phyloP scores from a whole-genome alignment of 2,888 invertebrate species.

The Agriotes lineatus region DNA sequence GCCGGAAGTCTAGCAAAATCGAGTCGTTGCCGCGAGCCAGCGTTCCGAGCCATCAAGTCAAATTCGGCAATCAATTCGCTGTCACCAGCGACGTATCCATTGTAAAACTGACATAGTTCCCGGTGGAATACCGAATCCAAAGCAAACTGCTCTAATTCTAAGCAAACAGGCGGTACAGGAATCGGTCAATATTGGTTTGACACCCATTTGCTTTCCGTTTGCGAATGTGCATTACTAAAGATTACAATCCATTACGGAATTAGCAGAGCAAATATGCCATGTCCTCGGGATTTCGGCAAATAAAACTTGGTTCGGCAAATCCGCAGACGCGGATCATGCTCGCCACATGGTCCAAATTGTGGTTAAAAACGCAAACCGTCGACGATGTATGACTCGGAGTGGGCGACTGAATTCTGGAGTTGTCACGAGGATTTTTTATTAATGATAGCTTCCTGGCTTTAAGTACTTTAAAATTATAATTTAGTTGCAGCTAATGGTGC shows the following conservation, averaged over 20 bases:
- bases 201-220: slow-evolving; percentile 36
- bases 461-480: too few species aligned
- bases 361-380: too few species aligned
- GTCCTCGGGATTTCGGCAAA: slow-evolving; percentile 1
- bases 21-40: background rate
- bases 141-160: slow-evolving; percentile 37
- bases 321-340: too few species aligned
- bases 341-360: too few species aligned
- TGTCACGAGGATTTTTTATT: too few species aligned
- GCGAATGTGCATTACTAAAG: slow-evolving; percentile 30
- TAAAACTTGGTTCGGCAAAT: too few species aligned
- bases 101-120: slow-evolving; percentile 27
- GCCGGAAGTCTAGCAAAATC: background rate
- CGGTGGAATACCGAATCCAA: slow-evolving; percentile 24
- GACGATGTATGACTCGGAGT: too few species aligned
- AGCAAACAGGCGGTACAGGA: slow-evolving; percentile 29
- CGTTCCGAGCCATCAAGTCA: slow-evolving; percentile 1
- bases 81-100: slow-evolving; percentile 2
- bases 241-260: slow-evolving; percentile 18
- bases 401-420: too few species aligned
- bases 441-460: too few species aligned
- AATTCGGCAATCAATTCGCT: slow-evolving; percentile 7
- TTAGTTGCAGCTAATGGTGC: too few species aligned
- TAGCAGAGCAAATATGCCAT: background rate
- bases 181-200: slow-evolving; percentile 37